These are phyloP conservation scores for Cabera pusaria DNA, from an alignment of 2,888 invertebrate genomes.

Conservation along the genomic window DNA sequence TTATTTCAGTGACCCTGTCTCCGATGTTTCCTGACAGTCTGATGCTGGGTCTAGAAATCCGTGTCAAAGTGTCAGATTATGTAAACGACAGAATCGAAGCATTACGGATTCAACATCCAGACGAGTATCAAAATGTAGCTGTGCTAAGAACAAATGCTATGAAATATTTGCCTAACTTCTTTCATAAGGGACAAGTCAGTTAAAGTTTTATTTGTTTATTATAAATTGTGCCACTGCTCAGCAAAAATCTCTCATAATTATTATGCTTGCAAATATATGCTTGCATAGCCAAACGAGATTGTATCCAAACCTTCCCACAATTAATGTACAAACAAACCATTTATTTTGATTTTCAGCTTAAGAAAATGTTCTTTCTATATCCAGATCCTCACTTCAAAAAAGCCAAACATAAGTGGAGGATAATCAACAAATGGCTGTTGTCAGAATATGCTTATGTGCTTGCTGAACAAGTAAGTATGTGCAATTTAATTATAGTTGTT, in stretches of 20 bases:
- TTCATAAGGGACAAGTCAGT: conserved; percentile 97
- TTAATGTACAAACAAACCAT: too few relatives aligned
- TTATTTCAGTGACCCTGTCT: conserved; percentile 90
- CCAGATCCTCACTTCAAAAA: conserved; percentile 99
- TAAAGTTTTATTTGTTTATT: too few relatives aligned
- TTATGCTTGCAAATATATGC: too few relatives aligned
- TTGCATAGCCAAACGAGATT: too few relatives aligned
- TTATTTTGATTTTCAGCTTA: conserved; percentile 87
- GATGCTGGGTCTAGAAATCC: conserved; percentile 97
- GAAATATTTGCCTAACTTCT: conserved; percentile 99
- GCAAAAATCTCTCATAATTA: too few relatives aligned
- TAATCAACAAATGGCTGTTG: conserved; percentile 95
- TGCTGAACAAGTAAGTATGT: conserved; percentile 88
- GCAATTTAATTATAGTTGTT: too few relatives aligned
- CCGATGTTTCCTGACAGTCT: conserved; percentile 94
- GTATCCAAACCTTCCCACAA: too few relatives aligned
- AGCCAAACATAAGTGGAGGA: conserved; percentile 99
- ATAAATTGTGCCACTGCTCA: too few relatives aligned
- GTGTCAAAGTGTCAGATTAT: conserved; percentile 99
- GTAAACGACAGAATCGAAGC: conserved; percentile 97
- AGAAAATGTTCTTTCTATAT: conserved; percentile 99
- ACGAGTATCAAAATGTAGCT: conserved; percentile 95
- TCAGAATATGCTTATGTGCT: conserved; percentile 99
- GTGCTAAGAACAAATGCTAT: conserved; percentile 98
- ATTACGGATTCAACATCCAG: conserved; percentile 88